Evolutionary conservation across 30 jellyfish, hydroid and myxozoan species (phyloP), one percentile per base, ranked within the genome.

Genomic region (Aurelia sp.): DNA sequence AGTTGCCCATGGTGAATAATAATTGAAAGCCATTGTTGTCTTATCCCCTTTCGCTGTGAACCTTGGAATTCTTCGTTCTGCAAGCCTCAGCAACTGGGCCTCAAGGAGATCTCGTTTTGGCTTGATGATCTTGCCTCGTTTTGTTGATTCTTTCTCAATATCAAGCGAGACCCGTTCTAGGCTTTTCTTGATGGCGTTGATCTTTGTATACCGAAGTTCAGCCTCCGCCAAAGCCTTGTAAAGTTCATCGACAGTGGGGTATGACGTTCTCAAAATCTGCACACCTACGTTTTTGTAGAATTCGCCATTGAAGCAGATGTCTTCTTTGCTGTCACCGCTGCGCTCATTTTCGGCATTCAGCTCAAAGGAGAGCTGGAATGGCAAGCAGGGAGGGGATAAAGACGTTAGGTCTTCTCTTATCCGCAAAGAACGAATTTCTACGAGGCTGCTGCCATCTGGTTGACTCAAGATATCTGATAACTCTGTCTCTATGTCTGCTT

Each of bases 1-100:
- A 27, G 44, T 44, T 6, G 88, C 88, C 88, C 88, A 78, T 13
- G 88, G 88, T 7, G 88, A 78, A 62, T 78, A 78, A 62, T 78
- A 65, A 20, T 59, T 47, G 44, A 78, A 78, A 6, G 77, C 88
- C 79, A 78, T 10, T 19, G 21, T 48, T n/a, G 78, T 78, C 20
- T 59, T 58, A 50, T 61, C 78, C 0, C 78, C 33, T 44, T 53
- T 59, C 22, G 63, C 33, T 5, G 88, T 62, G 30, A 78, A 78
- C 6, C 44, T 78, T 12, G 88, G 88, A 21, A 78, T 62, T 62
- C 73, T 62, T 62, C 78, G 40, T 44, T 61, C 40, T 17, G 88
- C 66, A 13, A 60, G 13, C 31, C 63, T 78, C 64, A 13, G 1
- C 31, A 78, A 51, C 52, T 15, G 35, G 33, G 68, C 51, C n/a